Evolutionary conservation across 1,140 invertebrate species (phyloP).

Genomic region (Lycorma delicatula): DNA sequence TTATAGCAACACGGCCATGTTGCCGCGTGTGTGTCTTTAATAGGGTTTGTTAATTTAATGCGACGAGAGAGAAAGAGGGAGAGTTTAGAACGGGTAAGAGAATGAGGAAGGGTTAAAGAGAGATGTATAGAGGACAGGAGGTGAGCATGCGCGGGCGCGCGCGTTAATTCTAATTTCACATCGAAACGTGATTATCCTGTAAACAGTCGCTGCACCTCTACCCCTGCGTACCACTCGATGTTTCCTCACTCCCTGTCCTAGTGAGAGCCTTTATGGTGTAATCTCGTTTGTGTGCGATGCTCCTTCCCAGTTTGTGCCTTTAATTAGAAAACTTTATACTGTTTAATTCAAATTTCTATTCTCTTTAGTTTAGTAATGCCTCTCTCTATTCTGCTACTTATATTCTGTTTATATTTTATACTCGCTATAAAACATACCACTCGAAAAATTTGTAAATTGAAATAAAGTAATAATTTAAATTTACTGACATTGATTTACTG

Average conservation of each 20-base stretch:
- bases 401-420: too few relatives aligned
- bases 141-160: not conserved
- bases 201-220: not conserved
- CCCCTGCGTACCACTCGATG: not conserved
- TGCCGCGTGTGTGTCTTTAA: slow-evolving; percentile 20
- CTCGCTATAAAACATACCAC: too few relatives aligned
- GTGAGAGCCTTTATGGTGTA: not conserved
- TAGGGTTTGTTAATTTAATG: slow-evolving; percentile 25
- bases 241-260: not conserved
- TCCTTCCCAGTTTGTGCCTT: not conserved
- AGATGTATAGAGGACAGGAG: not conserved
- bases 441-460: too few relatives aligned
- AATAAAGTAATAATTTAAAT: too few relatives aligned
- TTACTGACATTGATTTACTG: too few relatives aligned
- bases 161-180: slow-evolving; percentile 17
- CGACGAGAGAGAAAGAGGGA: too few relatives aligned
- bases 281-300: not conserved
- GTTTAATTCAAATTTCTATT: slow-evolving; percentile 7
- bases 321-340: slow-evolving; percentile 6
- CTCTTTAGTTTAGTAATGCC: too few relatives aligned
- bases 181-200: slow-evolving; percentile 7
- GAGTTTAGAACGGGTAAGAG: too few relatives aligned
- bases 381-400: too few relatives aligned
- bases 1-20: slow-evolving; percentile 5
- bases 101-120: too few relatives aligned